Conservation (phyloP, 2,113 vertebrate species). For the Pungitius pungitius region DNA sequence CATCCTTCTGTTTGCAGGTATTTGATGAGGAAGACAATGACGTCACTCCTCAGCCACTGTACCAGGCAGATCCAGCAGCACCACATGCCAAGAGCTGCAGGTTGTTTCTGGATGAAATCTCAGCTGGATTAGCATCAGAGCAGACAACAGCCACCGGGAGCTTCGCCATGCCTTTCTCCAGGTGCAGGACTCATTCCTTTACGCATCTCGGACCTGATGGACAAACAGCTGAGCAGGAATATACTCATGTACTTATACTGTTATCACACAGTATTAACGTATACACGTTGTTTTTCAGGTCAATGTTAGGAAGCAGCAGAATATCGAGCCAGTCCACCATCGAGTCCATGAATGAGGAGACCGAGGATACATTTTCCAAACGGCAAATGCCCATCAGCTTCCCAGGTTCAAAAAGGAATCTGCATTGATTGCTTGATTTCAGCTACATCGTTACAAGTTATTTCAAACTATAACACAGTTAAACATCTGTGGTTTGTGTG, state of each 20-base stretch:
- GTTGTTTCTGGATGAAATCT: constrained; percentile 76
- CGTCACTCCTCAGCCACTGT: constrained; percentile 88
- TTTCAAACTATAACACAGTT: neutral
- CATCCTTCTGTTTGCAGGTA: constrained; percentile 78
- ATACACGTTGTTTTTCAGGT: constrained; percentile 71
- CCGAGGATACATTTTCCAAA: constrained; percentile 73
- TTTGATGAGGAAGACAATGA: constrained; percentile 84
- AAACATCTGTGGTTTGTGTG: neutral
- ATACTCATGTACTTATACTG: no score
- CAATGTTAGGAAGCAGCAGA: constrained; percentile 79
- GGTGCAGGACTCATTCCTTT: constrained; percentile 67
- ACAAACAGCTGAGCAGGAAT: neutral
- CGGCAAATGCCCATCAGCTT: constrained; percentile 60
- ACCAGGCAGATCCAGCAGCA: constrained; percentile 70
- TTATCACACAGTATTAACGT: neutral
- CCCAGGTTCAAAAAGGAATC: constrained; percentile 74
- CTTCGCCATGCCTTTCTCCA: constrained; percentile 78
- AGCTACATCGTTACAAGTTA: neutral
- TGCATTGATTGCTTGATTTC: neutral
- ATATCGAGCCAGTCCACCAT: constrained; percentile 76
- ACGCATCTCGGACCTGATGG: neutral
- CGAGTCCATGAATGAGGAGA: constrained; percentile 76
- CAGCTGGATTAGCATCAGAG: constrained; percentile 66
- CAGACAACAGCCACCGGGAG: constrained; percentile 74
- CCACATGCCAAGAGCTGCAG: constrained; percentile 68